These are phyloP conservation scores for Naja naja DNA, from an alignment of 2,113 vertebrate species.

Conservation along the genomic window DNA sequence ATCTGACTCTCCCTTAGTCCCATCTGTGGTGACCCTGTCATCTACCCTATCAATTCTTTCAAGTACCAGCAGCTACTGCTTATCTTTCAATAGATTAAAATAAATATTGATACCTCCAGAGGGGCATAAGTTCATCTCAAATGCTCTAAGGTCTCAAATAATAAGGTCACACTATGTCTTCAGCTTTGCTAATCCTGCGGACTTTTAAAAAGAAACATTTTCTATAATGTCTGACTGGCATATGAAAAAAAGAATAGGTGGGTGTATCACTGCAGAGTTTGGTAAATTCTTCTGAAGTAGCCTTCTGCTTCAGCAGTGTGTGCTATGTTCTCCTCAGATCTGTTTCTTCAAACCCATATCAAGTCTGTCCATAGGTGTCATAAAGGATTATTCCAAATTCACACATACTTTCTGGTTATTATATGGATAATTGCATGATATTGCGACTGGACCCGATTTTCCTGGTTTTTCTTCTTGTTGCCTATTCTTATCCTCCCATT, in stretches of 20 bases:
- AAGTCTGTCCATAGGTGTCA: background rate
- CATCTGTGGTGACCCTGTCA: background rate
- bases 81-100: background rate
- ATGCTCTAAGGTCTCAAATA: background rate
- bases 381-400: background rate
- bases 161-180: background rate
- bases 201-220: background rate
- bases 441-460: background rate
- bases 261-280: background rate
- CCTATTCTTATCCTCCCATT: conserved; percentile 11
- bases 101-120: background rate
- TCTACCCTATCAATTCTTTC: background rate
- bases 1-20: background rate
- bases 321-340: background rate
- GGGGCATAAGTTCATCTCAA: background rate
- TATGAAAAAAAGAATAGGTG: background rate
- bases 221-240: background rate
- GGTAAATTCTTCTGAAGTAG: background rate
- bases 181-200: background rate
- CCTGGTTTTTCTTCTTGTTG: background rate
- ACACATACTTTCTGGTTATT: background rate
- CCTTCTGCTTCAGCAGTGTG: background rate
- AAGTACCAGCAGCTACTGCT: background rate
- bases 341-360: background rate
- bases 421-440: background rate